Base-by-base conservation (phyloP, 2,113 vertebrate genomes). In the Pitta sordida region DNA sequence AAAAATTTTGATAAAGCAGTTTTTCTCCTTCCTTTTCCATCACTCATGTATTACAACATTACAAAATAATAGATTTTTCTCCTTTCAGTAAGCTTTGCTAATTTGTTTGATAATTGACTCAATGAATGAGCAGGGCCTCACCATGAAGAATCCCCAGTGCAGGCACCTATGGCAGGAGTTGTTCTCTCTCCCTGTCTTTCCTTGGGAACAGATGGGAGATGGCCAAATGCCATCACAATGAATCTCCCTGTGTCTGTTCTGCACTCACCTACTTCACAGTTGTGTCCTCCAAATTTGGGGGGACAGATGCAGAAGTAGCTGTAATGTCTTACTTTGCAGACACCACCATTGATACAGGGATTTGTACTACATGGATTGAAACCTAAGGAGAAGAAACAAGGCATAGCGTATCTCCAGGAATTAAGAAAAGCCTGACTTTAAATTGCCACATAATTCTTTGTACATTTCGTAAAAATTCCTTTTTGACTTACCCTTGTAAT, bases 401-500 rank as follows among this genome's bases (percentile, higher is more conserved):
- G 26, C 17, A 39, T 0, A 16, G 39, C 39, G 20, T 62, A 37
- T 56, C 21, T 55, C 49, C 36, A 75, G 39, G 18, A 64, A 60
- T 18, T 39, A 32, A 58, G 65, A 91, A 46, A 75, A 65, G 17
- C 19, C 12, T 37, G n/a, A 41, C 21, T 82, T 73, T 60, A 64
- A 51, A 64, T 22, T 62, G 62, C 37, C 49, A 74, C 23, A 2
- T 13, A 71, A 62, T 44, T 62, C 68, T 82, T 85, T 39, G 46
- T 58, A 77, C 5, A 14, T 68, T 27, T 67, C 26, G 11, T 3
- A 3, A 11, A 3, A 14, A 20, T 20, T 49, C 23, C 14, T 29
- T 59, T 59, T 62, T 17, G 59, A 70, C 98, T 94, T 93, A 99
- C 98, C 96, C 85, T 86, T 97, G 93, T 99, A 99, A 88, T 52